phyloP scores from a whole-genome alignment of 2,888 invertebrate species.

The Pycnomerus fuliginosus region DNA sequence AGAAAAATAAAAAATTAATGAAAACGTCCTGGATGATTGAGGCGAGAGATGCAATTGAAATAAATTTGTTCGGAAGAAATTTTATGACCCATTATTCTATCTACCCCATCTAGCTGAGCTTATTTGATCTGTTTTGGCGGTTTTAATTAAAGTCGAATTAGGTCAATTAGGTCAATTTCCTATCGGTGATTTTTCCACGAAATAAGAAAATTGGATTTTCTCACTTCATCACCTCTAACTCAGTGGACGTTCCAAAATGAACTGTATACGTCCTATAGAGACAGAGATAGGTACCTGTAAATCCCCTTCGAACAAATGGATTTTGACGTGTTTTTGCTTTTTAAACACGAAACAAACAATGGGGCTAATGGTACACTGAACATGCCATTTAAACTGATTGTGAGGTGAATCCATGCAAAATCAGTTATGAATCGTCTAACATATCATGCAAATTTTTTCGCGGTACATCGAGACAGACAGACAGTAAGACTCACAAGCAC shows the following conservation, averaged over 20 bases:
- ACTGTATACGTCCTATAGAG: conserved; percentile 13
- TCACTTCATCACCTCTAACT: conserved; percentile 5
- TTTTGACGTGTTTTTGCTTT: not conserved
- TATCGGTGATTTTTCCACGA: conserved; percentile 12
- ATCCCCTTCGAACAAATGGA: not conserved
- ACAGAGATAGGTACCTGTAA: not conserved
- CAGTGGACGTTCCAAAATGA: conserved; percentile 19
- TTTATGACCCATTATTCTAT: conserved; percentile 12
- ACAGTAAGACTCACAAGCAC: conserved; percentile 66
- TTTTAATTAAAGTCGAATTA: conserved; percentile 11
- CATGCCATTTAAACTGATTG: conserved; percentile 16
- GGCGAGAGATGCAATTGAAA: conserved; percentile 8
- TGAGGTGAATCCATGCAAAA: conserved; percentile 18
- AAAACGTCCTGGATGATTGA: conserved; percentile 6
- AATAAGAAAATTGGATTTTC: conserved; percentile 11
- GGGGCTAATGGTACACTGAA: conserved; percentile 11
- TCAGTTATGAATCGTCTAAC: conserved; percentile 8
- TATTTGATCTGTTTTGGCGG: conserved; percentile 4
- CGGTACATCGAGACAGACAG: conserved; percentile 48
- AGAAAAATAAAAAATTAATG: conserved; percentile 45
- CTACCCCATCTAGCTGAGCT: conserved; percentile 24
- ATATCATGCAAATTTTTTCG: conserved; percentile 23
- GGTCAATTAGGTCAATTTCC: conserved; percentile 15
- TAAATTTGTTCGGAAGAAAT: conserved; percentile 12
- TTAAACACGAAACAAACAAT: conserved; percentile 7